Evolutionary conservation across 2,113 vertebrate genomes (phyloP).

Genomic region (Stercorarius parasiticus): DNA sequence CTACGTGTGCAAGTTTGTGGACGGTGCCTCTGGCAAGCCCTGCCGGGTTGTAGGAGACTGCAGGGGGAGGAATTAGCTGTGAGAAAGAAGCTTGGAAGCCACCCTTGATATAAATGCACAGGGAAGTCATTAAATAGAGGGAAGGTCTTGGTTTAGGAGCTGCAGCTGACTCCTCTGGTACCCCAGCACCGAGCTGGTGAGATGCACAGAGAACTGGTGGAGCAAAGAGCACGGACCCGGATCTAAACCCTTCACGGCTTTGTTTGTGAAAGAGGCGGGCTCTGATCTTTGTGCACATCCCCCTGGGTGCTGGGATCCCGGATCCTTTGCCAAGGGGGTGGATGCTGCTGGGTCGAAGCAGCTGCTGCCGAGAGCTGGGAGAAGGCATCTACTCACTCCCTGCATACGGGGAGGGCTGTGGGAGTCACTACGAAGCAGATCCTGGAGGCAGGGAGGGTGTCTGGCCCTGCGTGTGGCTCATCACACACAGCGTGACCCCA

Average conservation of each 20-base stretch:
- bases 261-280: background rate
- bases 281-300: background rate
- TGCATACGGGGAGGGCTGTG: fast-evolving
- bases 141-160: background rate
- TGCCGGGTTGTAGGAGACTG: background rate
- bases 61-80: background rate
- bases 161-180: background rate
- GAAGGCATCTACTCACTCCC: fast-evolving
- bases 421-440: background rate
- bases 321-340: fast-evolving
- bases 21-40: background rate
- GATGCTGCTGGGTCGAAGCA: background rate
- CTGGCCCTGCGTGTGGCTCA: fast-evolving
- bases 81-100: background rate
- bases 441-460: background rate
- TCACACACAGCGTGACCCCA: background rate
- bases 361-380: background rate
- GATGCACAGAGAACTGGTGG: background rate
- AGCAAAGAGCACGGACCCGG: background rate
- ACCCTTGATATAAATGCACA: background rate
- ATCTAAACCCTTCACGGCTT: background rate
- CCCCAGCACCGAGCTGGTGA: background rate
- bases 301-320: background rate
- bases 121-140: background rate
- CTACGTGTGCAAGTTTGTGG: background rate